A percentile compares a stretch with the other conserved stretches of the same genome.
Conservation (phyloP, 2,113 vertebrate species). For the Hemiscyllium ocellatum region DNA sequence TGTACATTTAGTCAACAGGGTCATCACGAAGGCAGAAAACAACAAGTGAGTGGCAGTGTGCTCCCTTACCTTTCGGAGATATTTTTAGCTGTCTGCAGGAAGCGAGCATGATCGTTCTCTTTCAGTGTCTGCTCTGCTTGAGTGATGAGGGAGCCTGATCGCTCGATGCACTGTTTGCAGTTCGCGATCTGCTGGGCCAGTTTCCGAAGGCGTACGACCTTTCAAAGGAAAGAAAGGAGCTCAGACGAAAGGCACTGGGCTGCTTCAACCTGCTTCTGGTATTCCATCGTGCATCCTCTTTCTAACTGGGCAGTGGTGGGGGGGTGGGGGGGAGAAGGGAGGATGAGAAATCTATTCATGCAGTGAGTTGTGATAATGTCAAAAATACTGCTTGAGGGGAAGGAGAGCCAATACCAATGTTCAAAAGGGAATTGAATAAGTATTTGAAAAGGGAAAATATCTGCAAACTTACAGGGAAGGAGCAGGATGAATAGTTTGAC, state of each 20-base stretch:
- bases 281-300: neutral
- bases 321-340: neutral
- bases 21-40: neutral
- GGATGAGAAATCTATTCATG: neutral
- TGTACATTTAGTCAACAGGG: neutral
- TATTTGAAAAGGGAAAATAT: neutral
- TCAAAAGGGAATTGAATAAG: neutral
- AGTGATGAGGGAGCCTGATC: constrained; percentile 88
- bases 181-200: constrained; percentile 89
- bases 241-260: neutral
- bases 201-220: constrained; percentile 87
- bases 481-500: neutral
- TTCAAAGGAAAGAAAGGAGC: constrained; percentile 41
- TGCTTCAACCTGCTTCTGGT: neutral
- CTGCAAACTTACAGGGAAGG: neutral
- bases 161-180: constrained; percentile 95
- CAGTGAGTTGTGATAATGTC: neutral
- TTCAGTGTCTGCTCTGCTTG: constrained; percentile 91
- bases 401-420: neutral
- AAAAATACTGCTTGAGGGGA: neutral
- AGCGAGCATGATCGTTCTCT: constrained; percentile 84
- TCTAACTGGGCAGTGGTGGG: too few species aligned
- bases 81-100: constrained; percentile 91
- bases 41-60: neutral
- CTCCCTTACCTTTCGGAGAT: constrained; percentile 81